Evolutionary conservation across 2,888 invertebrate species (phyloP), one percentile per base, ranked within the genome.

Genomic region (Calliphora vomitoria): DNA sequence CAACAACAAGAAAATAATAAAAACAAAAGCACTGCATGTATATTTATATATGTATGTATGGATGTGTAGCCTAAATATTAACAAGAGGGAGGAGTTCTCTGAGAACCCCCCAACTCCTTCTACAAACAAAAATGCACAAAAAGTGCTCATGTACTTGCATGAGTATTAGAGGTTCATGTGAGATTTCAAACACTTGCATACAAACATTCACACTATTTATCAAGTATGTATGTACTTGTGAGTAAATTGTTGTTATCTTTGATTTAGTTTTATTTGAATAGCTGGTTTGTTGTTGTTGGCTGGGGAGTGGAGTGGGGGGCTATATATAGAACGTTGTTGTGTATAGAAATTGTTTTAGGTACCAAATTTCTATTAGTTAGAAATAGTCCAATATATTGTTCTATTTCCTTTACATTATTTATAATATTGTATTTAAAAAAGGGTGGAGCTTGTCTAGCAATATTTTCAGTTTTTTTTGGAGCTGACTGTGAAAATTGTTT

Each of bases 321-420:
- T 50, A 44, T 11, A 10, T 10, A 11, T 44, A 44, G 44, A 8
- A 10, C 44, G 13, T 44, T 11, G 13, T 44, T 44, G 13, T 10
- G 44, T 44, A 13, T 44, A n/a, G 15, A 62, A 13, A 62, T 60
- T 2, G 35, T 35, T 68, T 76, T 71, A 53, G 81, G 64, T 76
- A 4, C 64, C 66, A 55, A 38, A 62, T 79, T 86, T 75, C 62
- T 68, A 79, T 53, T 66, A 35, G 84, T 78, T 84, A 81, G 87
- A 87, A 87, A 72, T 84, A 76, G 76, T 83, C 76, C n/a, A 80
- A 79, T 83, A 86, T 86, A 86, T 31, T 25, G 71, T 25, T 35
- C 5, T 60, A 25, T 10, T 15, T 35, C 31, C n/a, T 8, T 44
- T 58, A 13, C 35, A 53, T 75, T 68, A 58, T 75, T 64, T 81